Evolutionary conservation across 2,797 vertebrate species (phyloP), one percentile per base, ranked within the genome.

Genomic region (Sebastes itinus): DNA sequence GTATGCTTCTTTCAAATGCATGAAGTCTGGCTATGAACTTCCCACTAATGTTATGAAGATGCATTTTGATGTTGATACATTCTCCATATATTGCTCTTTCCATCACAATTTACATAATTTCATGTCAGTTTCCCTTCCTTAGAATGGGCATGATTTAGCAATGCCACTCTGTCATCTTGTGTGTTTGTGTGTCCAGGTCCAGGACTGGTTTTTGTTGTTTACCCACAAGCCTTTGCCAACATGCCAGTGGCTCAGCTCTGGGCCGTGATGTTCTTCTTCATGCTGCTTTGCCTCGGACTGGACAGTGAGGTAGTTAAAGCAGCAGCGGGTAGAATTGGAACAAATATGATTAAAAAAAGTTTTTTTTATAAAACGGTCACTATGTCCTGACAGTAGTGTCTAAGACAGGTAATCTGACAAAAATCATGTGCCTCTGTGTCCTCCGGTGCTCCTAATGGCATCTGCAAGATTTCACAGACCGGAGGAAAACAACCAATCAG

Each of bases 191-290:
- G 1, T 69, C 9, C 27, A 96, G 96, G 96, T 75, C 95, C 95
- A 63, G 95, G 94, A 14, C 80, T 96, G 55, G 95, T 96, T 87
- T 96, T 76, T 78, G 71, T 96, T 59, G 92, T 96, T 81, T 96
- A 96, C 88, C 96, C 96, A 86, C 96, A 96, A 94, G 95, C 96
- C 83, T 95, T 96, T 91, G 87, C 90, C 56, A 96, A 85, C 30
- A 95, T 96, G 96, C 95, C 96, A 1, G 80, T 95, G n/a, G 38
- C 95, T 87, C 95, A 96, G 60, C 91, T 96, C n/a, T 96, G 96
- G 96, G 94, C 92, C 1, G 87, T 96, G 61, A 32, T 96, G 70
- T 96, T 96, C 81, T 96, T 96, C 90, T 92, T 95, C 85, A 96
- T 96, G 96, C 89, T 96, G 72, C 89, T 96, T 61, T 96, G 95